Evolutionary conservation across 2,113 vertebrate species (phyloP), one percentile per base, ranked within the genome.

Genomic region (Arvicanthis niloticus): DNA sequence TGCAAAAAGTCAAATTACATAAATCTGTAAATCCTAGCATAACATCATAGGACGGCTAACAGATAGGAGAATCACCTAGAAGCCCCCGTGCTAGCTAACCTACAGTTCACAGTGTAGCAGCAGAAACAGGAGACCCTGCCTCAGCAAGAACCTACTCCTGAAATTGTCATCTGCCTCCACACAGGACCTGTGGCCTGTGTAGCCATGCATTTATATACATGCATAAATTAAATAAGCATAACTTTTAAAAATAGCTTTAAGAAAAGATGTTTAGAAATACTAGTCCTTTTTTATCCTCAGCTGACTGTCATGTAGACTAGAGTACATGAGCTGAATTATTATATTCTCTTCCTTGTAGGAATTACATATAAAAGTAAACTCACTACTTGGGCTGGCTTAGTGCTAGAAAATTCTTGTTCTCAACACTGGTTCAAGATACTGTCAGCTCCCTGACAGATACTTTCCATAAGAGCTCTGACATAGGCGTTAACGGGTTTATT

Each of bases 321-420:
- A 89, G 91, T 93, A 91, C 87, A 78, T 94, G 17, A 53, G 48
- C 51, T 96, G 48, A 91, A 72, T 85, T 76, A 21, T 4, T 65
- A 19, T 95, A 73, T 73, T 91, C 34, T 96, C 34, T 90, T 96
- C 68, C 72, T 88, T 51, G 9, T 89, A 77, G 11, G 29, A 96
- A 70, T 72, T 92, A 88, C 48, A 81, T 72, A 72, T 37, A 91
- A 91, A 88, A 88, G 40, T 53, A 97, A 95, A 88, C 78, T 29
- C 45, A 53, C 75, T 93, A 84, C 42, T 60, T 29, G 72, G 80
- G 42, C 45, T 82, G 34, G 3, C 37, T 58, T 91, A 80, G 19
- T 84, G 37, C 62, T 84, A 92, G 7, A 89, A 40, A 96, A 88
- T 68, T 31, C 40, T 88, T 91, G 7, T 94, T 96, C 40, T 88